Evolutionary conservation across 2,113 vertebrate genomes (phyloP), one percentile per base, ranked within the genome.

Genomic region (Prietella phreatophila): DNA sequence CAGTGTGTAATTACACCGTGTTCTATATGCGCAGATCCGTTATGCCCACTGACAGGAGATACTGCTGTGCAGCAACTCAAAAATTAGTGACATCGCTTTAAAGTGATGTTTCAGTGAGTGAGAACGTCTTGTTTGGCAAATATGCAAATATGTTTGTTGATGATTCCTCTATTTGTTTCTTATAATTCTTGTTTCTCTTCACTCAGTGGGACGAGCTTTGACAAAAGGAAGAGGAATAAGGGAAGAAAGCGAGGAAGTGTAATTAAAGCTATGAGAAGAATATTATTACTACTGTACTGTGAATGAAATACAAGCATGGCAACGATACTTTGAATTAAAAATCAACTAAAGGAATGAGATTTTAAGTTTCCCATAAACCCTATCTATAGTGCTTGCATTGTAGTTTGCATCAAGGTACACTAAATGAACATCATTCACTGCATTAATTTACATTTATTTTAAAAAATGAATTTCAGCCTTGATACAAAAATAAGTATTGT

Each of bases 21-120:
- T 60, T 81, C 30, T 58, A 15, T 81, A 81, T 60, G 79, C 55
- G 1, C 79, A 60, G 79, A 81, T 81, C 25, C 79, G 55, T 81
- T 58, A 81, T 81, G 55, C 79, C 55, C 55, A 81, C 17, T 81
- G 55, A 36, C 79, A 81, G 53, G 30, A 58, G 19, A 33, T 36
- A 58, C n/a, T 11, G 53, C 53, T 15, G 27, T 19, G 17, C 78
- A 33, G 50, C 79, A 81, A 58, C 79, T 81, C 79, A 58, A 60
- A 30, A 81, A 56, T 81, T 81, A 81, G 76, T 55, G 76, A 15
- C 25, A 55, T 30, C 14, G 9, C 30, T 36, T 81, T 36, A 58
- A 58, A 81, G 53, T 36, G 19, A 81, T 58, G 17, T 58, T 33
- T 33, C 50, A 36, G 79, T 58, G 55, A 81, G 55, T 33, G 53